A percentile compares a stretch with the other conserved stretches of the same genome.
Evolutionary conservation across 1,140 invertebrate genomes (phyloP).

Genomic region (Hesperophylax magnus): DNA sequence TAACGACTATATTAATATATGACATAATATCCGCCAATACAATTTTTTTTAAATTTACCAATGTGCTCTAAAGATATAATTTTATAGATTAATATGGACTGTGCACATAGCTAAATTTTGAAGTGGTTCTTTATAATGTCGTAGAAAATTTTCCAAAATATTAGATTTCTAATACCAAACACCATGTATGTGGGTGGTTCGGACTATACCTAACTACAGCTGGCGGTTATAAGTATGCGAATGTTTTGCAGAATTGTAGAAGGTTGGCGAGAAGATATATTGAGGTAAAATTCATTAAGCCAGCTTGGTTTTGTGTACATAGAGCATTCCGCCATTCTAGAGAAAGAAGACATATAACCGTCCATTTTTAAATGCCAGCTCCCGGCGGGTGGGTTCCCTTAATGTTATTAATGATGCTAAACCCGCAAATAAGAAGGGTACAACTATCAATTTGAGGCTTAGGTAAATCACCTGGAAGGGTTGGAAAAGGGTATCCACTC

Average conservation of each 20-base stretch:
- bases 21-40: too few species aligned
- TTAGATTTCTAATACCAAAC: too few species aligned
- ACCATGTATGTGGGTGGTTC: too few species aligned
- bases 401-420: constrained; percentile 58
- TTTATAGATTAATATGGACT: too few species aligned
- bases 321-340: constrained; percentile 32
- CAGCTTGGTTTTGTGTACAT: constrained; percentile 48
- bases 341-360: constrained; percentile 53
- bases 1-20: too few species aligned
- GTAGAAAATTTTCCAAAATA: too few species aligned
- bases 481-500: constrained; percentile 40
- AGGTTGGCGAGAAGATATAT: constrained; percentile 41
- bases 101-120: too few species aligned
- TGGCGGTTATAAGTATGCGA: not conserved
- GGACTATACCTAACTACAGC: too few species aligned
- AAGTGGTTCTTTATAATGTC: too few species aligned
- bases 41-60: too few species aligned
- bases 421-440: constrained; percentile 58
- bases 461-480: constrained; percentile 58
- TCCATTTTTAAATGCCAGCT: constrained; percentile 54
- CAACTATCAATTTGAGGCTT: constrained; percentile 59
- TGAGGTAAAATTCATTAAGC: constrained; percentile 55
- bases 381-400: constrained; percentile 55
- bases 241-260: constrained; percentile 15
- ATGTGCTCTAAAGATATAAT: too few species aligned